These are phyloP conservation scores for Nymphicus hollandicus DNA, from an alignment of 2,113 vertebrate species.

Conservation along the genomic window DNA sequence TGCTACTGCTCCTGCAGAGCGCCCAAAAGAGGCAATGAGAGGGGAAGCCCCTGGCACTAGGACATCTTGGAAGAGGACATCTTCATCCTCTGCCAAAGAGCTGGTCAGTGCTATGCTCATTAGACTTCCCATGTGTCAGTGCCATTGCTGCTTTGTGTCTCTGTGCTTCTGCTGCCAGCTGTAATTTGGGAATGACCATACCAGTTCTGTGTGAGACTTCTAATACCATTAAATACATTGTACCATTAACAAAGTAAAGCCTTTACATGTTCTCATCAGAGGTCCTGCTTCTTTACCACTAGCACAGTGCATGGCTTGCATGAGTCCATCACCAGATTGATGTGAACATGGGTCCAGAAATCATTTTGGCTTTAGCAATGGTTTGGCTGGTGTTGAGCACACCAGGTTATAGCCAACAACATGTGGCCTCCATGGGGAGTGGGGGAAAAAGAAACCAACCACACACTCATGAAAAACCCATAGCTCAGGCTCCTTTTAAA, in stretches of 20 bases:
- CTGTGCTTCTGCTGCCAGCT: not conserved
- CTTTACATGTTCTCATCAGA: not conserved
- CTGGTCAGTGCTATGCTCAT: not conserved
- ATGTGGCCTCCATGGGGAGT: not conserved
- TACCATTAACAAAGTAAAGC: not conserved
- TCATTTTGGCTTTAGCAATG: not conserved
- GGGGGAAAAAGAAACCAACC: not conserved
- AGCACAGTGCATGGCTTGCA: not conserved
- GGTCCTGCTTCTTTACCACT: not conserved
- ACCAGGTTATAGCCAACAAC: not conserved
- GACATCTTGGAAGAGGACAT: not conserved
- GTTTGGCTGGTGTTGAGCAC: not conserved
- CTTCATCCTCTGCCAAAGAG: not conserved
- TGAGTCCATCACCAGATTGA: not conserved
- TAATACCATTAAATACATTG: fast-evolving
- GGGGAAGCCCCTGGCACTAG: not conserved
- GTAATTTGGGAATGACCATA: not conserved
- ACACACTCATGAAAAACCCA: not conserved
- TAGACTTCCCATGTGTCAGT: not conserved
- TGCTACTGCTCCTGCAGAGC: not conserved
- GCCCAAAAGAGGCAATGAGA: not conserved
- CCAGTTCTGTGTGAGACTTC: not conserved
- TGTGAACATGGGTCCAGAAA: not conserved
- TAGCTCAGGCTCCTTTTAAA: conserved; percentile 7
- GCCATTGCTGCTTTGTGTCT: not conserved